phyloP scores from a whole-genome alignment of 2,113 vertebrate genomes.

The Campylorhamphus procurvoides region DNA sequence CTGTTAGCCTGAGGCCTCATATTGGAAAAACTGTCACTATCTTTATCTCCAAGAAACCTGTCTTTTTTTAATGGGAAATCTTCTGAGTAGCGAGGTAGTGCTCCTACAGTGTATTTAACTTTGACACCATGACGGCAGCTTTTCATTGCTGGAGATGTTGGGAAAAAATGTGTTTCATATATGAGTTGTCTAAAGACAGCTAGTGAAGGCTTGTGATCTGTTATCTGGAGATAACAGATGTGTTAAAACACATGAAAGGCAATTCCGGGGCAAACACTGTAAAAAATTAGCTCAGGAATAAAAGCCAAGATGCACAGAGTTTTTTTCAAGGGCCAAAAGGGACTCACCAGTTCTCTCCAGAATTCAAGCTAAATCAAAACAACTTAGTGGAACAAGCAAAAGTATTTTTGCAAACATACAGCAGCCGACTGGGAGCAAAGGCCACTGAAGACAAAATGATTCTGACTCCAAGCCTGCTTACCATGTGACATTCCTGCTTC shows the following conservation, averaged over 20 bases:
- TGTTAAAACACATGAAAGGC: neutral
- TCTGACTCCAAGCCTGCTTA: neutral
- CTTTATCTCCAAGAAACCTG: neutral
- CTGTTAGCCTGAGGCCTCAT: neutral
- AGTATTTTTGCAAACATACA: neutral
- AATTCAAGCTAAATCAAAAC: neutral
- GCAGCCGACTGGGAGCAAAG: neutral
- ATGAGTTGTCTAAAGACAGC: neutral
- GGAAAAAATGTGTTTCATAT: neutral
- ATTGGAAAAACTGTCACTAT: neutral
- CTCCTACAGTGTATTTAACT: neutral
- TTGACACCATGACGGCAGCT: neutral
- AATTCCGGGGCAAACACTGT: neutral
- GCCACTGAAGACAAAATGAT: neutral
- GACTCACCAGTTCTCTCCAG: neutral
- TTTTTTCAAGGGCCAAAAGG: neutral
- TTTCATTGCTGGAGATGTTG: neutral
- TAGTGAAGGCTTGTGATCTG: neutral
- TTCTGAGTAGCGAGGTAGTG: neutral
- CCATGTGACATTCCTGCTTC: neutral
- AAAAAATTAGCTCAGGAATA: neutral
- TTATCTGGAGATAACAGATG: neutral
- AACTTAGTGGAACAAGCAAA: neutral
- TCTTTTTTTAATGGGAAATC: neutral
- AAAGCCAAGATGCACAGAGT: accelerated